Evolutionary conservation across 1,140 invertebrate genomes (phyloP), one percentile per base, ranked within the genome.

Genomic region (Centruroides vittatus): DNA sequence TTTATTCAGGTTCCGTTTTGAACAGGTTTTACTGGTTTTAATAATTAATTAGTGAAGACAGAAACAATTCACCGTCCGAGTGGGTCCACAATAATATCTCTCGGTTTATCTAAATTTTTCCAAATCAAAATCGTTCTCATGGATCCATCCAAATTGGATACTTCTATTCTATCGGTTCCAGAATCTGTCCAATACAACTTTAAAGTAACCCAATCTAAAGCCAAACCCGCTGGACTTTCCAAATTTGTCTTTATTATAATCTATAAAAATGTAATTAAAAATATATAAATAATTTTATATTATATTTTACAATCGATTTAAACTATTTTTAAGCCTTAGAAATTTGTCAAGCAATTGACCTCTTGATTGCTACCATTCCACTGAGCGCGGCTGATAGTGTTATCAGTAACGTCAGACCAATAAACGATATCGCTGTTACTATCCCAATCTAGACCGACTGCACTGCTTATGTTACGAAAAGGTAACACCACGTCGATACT

Each of bases 121-220:
- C 86, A 88, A 36, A 90, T 81, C 3, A 93, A 73, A 4, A 92
- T 74, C 0, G 82, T 80, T 58, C 88, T 75, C 79, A 86, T 82
- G 48, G 78, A 80, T 0, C 89, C 89, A 71, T 92, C 82, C 10
- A 84, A 74, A 64, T 84, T 85, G 0, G 86, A 81, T 7, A 88
- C 88, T 74, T 92, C 88, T 41, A 94, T 88, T 54, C 84, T 80
- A 69, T 85, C 84, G 0, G 85, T 84, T 0, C 83, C 84, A 35
- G 84, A 82, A 71, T 93, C 90, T 0, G 88, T 89, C 89, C 89
- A 93, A 69, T 93, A 95, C 0, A 93, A 69, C 72, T 93, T 92
- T 23, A 84, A 78, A 0, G 85, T 88, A 6, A 90, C 75, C 89
- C 89, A 93, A 70, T 93, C 90, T 36, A 88, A 79, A 3, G 88